A percentile compares a stretch with the other conserved stretches of the same genome.
These are phyloP conservation scores for Ormia ochracea DNA, from an alignment of 2,888 invertebrate species.

Conservation along the genomic window DNA sequence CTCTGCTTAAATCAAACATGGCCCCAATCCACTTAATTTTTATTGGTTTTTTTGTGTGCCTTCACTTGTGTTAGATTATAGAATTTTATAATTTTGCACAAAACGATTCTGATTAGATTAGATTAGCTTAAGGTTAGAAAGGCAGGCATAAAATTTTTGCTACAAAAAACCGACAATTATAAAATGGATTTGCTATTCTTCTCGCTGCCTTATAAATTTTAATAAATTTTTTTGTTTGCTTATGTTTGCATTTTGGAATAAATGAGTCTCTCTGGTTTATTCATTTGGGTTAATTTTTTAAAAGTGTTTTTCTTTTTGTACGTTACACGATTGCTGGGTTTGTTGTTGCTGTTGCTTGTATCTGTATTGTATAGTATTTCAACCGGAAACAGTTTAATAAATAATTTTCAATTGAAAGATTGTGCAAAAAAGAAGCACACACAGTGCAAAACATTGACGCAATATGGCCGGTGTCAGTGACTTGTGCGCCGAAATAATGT, in stretches of 20 bases:
- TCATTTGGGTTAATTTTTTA: constrained; percentile 6
- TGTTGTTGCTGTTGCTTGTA: not conserved
- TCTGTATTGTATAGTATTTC: constrained; percentile 57
- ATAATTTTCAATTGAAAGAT: constrained; percentile 53
- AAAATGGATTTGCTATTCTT: not conserved
- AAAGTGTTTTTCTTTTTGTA: not conserved
- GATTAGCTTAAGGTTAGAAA: too few relatives aligned
- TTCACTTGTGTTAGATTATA: too few relatives aligned
- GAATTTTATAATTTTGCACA: too few relatives aligned
- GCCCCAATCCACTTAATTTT: too few relatives aligned
- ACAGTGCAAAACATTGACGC: constrained; percentile 20
- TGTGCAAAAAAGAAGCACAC: constrained; percentile 28
- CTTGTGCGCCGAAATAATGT: constrained; percentile 51
- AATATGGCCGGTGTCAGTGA: constrained; percentile 42
- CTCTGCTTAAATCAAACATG: too few relatives aligned
- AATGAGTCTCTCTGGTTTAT: not conserved
- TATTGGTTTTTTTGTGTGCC: too few relatives aligned
- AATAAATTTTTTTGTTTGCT: not conserved
- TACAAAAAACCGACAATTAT: too few relatives aligned
- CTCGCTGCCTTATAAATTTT: not conserved
- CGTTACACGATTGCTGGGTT: too few relatives aligned
- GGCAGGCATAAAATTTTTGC: too few relatives aligned
- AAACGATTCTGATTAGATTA: too few relatives aligned
- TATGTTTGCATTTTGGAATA: constrained; percentile 16
- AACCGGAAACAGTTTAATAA: constrained; percentile 57